phyloP scores from a whole-genome alignment of 2,888 invertebrate genomes.

The Eurois occulta region DNA sequence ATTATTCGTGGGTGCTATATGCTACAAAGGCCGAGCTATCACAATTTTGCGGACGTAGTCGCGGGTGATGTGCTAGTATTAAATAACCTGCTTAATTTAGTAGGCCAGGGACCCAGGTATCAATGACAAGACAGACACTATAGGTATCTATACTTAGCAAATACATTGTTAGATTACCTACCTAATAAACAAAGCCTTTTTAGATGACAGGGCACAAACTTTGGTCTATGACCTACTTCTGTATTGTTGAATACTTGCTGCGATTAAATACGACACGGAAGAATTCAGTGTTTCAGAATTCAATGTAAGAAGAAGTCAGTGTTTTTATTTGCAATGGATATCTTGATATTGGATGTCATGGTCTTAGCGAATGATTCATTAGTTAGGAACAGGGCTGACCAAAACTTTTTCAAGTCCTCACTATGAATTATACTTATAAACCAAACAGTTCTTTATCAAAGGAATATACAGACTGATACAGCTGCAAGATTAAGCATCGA shows the following conservation, averaged over 20 bases:
- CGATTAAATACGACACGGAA: neutral
- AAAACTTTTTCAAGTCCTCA: neutral
- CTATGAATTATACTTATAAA: neutral
- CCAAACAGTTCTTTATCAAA: neutral
- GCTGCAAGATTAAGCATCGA: neutral
- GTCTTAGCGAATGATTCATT: neutral
- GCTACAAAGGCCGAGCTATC: too few relatives aligned
- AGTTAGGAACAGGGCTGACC: neutral
- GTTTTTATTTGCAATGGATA: constrained; percentile 11
- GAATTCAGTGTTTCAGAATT: constrained; percentile 6
- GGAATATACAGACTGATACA: neutral
- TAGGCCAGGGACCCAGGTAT: neutral
- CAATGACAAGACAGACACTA: neutral
- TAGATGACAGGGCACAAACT: neutral
- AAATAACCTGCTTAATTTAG: neutral
- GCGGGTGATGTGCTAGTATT: too few relatives aligned
- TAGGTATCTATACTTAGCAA: neutral
- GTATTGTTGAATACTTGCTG: neutral
- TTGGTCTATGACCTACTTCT: neutral
- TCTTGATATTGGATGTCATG: constrained; percentile 14
- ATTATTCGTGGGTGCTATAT: too few relatives aligned
- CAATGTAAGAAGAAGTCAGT: neutral
- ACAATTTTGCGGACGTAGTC: too few relatives aligned
- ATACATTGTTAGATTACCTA: neutral
- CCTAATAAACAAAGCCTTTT: neutral